A percentile compares a stretch with the other conserved stretches of the same genome.
Conservation (phyloP, 37 sponge, comb jelly and placozoan species). For the Axinella damicornis region DNA sequence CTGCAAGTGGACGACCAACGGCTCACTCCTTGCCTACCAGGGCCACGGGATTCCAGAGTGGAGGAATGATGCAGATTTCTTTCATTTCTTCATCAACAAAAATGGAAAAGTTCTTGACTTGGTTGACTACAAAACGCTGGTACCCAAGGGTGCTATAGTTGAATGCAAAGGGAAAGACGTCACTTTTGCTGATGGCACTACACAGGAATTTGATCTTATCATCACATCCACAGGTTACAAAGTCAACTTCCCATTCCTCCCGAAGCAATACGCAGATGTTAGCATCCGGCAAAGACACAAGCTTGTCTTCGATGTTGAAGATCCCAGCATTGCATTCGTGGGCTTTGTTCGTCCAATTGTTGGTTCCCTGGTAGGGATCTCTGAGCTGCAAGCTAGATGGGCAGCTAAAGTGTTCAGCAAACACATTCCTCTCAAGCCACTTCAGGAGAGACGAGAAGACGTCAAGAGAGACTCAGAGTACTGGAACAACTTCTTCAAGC, state of each 20-base stretch:
- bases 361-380: conserved; percentile 78
- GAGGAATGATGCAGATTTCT: conserved; percentile 73
- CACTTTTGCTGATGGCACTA: conserved; percentile 69
- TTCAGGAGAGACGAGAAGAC: conserved; percentile 46
- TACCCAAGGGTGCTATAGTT: conserved; percentile 75
- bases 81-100: conserved; percentile 78
- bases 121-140: conserved; percentile 76
- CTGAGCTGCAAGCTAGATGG: conserved; percentile 92
- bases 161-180: conserved; percentile 62
- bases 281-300: conserved; percentile 74
- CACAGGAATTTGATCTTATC: conserved; percentile 76
- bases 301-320: conserved; percentile 80
- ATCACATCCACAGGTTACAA: conserved; percentile 83
- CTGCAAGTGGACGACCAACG: conserved; percentile 88
- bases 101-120: conserved; percentile 77
- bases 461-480: conserved; percentile 47
- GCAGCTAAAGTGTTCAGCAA: conserved; percentile 76
- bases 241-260: conserved; percentile 65
- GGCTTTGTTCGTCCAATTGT: conserved; percentile 87
- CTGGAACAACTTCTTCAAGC: conserved; percentile 71
- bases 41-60: conserved; percentile 91
- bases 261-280: conserved; percentile 51
- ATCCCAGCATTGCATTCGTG: conserved; percentile 83
- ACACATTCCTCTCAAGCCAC: conserved; percentile 44
- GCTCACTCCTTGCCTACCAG: conserved; percentile 86